Percentiles rank a stretch among this genome's conserved stretches.
Evolutionary conservation across 2,113 vertebrate species (phyloP).

Genomic region (Thunnus maccoyii): DNA sequence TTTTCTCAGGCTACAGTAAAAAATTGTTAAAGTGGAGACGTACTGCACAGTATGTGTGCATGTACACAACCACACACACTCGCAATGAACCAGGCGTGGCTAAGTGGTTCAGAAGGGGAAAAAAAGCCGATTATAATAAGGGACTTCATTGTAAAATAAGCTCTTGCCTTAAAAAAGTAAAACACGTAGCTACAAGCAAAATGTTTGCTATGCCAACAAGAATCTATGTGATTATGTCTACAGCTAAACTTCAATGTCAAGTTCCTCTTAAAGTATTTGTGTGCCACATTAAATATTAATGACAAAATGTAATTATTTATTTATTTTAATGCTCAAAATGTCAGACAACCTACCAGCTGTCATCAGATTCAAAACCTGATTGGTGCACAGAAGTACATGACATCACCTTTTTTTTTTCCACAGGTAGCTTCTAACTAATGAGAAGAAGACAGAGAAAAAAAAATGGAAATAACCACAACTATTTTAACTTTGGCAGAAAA

Average conservation of each 20-base stretch:
- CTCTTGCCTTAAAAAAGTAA: too few relatives aligned
- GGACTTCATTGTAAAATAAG: too few relatives aligned
- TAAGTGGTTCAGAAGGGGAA: too few relatives aligned
- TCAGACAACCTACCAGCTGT: background rate
- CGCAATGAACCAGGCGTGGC: background rate
- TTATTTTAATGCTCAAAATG: too few relatives aligned
- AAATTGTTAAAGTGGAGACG: constrained; percentile 1
- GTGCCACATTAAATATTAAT: too few relatives aligned
- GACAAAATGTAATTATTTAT: background rate
- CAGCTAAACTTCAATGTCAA: too few relatives aligned
- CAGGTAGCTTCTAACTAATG: background rate
- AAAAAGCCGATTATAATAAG: too few relatives aligned
- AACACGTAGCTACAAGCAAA: too few relatives aligned
- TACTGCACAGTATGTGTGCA: background rate
- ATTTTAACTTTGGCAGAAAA: background rate
- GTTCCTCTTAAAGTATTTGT: too few relatives aligned
- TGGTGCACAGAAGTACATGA: background rate
- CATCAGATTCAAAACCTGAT: background rate
- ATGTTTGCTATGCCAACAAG: too few relatives aligned
- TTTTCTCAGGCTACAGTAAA: background rate
- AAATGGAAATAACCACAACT: background rate
- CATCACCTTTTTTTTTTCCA: too few relatives aligned
- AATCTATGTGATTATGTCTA: too few relatives aligned
- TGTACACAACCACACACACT: background rate
- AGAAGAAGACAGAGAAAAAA: background rate